Evolutionary conservation across 2,797 vertebrate species (phyloP).

Genomic region (Centropyge bicolor): DNA sequence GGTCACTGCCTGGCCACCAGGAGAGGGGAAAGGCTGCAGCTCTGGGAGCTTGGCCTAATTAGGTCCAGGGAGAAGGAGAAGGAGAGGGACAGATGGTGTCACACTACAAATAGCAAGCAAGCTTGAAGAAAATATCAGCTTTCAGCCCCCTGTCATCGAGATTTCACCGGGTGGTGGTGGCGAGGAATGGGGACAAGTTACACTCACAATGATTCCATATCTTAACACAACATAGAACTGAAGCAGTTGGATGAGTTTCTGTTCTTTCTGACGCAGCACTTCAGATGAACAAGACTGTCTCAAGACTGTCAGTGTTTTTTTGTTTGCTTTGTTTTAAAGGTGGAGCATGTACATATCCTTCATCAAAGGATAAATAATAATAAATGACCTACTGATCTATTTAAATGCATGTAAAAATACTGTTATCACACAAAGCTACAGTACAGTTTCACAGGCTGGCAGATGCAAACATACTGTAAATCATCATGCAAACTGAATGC

Average conservation of each 20-base stretch:
- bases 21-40: constrained; percentile 96
- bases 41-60: constrained; percentile 98
- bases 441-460: neutral
- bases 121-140: constrained; percentile 76
- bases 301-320: neutral
- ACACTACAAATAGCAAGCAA: constrained; percentile 81
- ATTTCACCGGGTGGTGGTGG: constrained; percentile 46
- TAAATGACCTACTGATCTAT: neutral
- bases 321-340: neutral
- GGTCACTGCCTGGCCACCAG: constrained; percentile 92
- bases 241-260: constrained; percentile 4
- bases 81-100: constrained; percentile 77
- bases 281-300: neutral
- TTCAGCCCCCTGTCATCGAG: constrained; percentile 73
- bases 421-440: neutral
- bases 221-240: constrained; percentile 32
- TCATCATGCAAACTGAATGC: neutral
- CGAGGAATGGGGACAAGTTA: constrained; percentile 38
- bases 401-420: neutral
- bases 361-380: neutral
- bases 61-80: constrained; percentile 71
- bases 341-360: neutral
- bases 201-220: constrained; percentile 52
- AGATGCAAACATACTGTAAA: constrained; percentile 2
- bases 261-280: constrained; percentile 5